Evolutionary conservation across 2,888 invertebrate genomes (phyloP), one percentile per base, ranked within the genome.

Genomic region (Megaustenia siamemsis): DNA sequence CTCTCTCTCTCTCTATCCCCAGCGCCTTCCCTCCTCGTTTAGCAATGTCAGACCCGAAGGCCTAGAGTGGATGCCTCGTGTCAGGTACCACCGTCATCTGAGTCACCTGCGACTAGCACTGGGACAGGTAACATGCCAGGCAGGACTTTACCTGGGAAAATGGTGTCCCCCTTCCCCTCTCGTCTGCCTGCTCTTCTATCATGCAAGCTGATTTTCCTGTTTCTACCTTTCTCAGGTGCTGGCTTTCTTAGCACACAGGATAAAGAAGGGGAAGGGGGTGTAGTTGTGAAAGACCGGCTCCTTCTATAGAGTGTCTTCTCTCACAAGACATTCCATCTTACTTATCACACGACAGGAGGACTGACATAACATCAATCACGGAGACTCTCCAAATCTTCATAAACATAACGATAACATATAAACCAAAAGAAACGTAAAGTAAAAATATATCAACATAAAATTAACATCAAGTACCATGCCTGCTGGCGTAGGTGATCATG

Each of bases 31-130:
- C 77, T 18, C 38, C 60, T 28, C 60, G 53, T 40, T 35, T 18
- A 35, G 76, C 32, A 60, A 60, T 63, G 40, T 43, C 77, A 60
- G 60, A 6, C 77, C 24, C 3, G n/a, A 60, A 38, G 38, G 77
- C 77, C 77, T 60, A 40, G 40, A 77, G n/a, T 56, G 60, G 38
- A 75, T 53, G 38, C 40, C 60, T 60, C 12, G 63, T 77, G 77
- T n/a, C 77, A 77, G 77, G 77, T 38, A 77, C 73, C 73, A 49
- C 28, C 32, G 73, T 43, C 73, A 73, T 45, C 53, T 49, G 49
- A 73, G 73, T 49, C 45, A 45, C 68, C 49, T 28, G 71, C 43
- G 43, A 71, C 71, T 43, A 15, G 73, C 49, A 49, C 77, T 60
- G 56, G 40, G 77, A 77, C 77, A 77, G 60, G 38, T 56, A 28